Percentiles rank a stretch among this genome's conserved stretches.
Evolutionary conservation across 2,113 vertebrate species (phyloP).

Genomic region (Crotalus tigris): DNA sequence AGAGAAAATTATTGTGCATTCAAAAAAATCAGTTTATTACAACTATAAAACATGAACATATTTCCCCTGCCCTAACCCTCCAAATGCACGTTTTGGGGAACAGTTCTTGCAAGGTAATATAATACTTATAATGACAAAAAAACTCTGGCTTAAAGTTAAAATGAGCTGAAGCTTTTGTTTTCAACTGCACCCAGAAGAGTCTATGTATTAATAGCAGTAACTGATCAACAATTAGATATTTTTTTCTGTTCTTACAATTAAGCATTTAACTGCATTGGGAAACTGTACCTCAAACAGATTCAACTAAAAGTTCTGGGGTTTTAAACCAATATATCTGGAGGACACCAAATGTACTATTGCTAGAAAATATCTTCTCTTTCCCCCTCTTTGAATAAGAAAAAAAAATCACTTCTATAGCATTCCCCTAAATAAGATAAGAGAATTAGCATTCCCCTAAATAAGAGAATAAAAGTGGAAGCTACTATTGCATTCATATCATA

Average conservation of each 20-base stretch:
- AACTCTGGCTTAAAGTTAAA: neutral
- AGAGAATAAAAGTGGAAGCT: neutral
- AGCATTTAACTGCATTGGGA: neutral
- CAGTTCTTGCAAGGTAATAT: neutral
- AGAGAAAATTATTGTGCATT: conserved; percentile 8
- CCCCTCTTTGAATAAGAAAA: neutral
- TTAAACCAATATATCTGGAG: neutral
- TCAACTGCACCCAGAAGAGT: neutral
- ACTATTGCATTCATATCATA: neutral
- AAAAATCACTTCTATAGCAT: neutral
- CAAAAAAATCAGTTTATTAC: conserved; percentile 12
- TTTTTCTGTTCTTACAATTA: conserved; percentile 2
- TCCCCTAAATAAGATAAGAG: neutral
- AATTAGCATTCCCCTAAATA: neutral
- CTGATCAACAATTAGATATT: conserved; percentile 13
- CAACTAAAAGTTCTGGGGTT: neutral
- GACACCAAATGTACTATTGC: neutral
- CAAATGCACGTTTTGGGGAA: neutral
- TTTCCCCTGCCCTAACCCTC: neutral
- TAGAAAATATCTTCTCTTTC: neutral
- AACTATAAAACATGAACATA: neutral
- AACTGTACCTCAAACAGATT: neutral
- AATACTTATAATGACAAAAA: conserved; percentile 8
- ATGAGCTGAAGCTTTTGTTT: neutral
- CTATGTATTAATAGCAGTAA: conserved; percentile 33